A percentile compares a stretch with the other conserved stretches of the same genome.
Conservation (phyloP, 1,140 invertebrate genomes). For the Phortica variegata region DNA sequence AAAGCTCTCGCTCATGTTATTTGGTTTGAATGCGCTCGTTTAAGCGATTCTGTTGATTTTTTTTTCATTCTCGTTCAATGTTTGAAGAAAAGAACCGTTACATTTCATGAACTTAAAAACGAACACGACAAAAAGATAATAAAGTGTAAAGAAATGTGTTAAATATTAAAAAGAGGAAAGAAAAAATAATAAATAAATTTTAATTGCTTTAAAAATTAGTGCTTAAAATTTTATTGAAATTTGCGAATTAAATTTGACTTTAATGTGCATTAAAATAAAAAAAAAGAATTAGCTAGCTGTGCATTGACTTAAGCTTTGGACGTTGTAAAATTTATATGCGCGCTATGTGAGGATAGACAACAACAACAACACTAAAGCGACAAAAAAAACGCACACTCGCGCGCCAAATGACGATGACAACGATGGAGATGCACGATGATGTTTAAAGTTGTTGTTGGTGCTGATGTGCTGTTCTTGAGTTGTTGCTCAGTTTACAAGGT, state of each 20-base stretch:
- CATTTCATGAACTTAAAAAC: not conserved
- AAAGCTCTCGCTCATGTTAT: no score
- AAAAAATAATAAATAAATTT: slow-evolving; percentile 43
- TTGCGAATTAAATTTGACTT: no score
- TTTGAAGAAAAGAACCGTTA: slow-evolving; percentile 39
- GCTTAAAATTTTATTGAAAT: no score
- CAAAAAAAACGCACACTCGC: not conserved
- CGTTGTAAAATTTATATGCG: not conserved
- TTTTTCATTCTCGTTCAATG: no score
- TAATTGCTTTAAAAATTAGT: slow-evolving; percentile 14
- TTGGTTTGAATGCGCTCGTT: no score
- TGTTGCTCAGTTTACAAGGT: not conserved
- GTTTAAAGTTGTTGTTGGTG: no score
- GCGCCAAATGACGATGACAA: no score
- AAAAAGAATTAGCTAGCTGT: slow-evolving; percentile 14
- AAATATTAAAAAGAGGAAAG: slow-evolving; percentile 4
- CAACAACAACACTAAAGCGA: not conserved
- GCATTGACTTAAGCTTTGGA: slow-evolving; percentile 2
- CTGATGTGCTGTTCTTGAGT: not conserved
- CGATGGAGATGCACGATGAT: no score
- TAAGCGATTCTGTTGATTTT: no score
- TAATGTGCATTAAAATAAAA: no score
- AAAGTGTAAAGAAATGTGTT: slow-evolving; percentile 37
- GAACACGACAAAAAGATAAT: slow-evolving; percentile 13
- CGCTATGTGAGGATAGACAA: not conserved